These are phyloP conservation scores for Podotricha telesiphe DNA, from an alignment of 2,888 invertebrate genomes.

Conservation along the genomic window DNA sequence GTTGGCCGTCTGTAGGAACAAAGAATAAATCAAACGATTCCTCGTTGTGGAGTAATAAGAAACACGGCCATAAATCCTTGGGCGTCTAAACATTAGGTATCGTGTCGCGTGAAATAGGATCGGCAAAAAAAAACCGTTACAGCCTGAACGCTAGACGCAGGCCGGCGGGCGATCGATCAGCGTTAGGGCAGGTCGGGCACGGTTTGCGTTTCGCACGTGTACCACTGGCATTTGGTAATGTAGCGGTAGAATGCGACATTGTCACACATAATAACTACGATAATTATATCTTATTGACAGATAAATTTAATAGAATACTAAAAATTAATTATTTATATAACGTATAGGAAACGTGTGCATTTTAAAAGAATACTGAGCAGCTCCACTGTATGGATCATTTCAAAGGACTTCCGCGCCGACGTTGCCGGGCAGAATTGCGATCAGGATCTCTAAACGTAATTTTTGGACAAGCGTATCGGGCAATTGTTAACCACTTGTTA, in stretches of 20 bases:
- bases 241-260: slow-evolving; percentile 31
- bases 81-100: slow-evolving; percentile 39
- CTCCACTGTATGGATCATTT: slow-evolving; percentile 36
- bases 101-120: slow-evolving; percentile 42
- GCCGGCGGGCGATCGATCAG: slow-evolving; percentile 71
- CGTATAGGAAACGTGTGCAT: slow-evolving; percentile 8
- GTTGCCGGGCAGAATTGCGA: slow-evolving; percentile 43
- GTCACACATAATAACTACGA: slow-evolving; percentile 1
- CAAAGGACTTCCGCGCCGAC: slow-evolving; percentile 44
- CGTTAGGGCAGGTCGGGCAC: slow-evolving; percentile 76
- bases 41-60: slow-evolving; percentile 28
- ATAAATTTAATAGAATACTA: background rate
- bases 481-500: slow-evolving; percentile 50
- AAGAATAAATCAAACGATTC: slow-evolving; percentile 32
- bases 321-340: background rate
- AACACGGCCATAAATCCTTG: slow-evolving; percentile 37
- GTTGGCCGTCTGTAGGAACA: slow-evolving; percentile 35
- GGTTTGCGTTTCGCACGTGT: slow-evolving; percentile 51
- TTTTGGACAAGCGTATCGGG: slow-evolving; percentile 46
- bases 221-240: slow-evolving; percentile 33
- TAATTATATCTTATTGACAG: too few species aligned
- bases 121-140: slow-evolving; percentile 52
- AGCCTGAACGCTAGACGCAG: slow-evolving; percentile 50
- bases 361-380: slow-evolving; percentile 32
- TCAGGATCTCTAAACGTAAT: slow-evolving; percentile 46